These are phyloP conservation scores for Strix uralensis DNA, from an alignment of 2,113 vertebrate species.

Conservation along the genomic window DNA sequence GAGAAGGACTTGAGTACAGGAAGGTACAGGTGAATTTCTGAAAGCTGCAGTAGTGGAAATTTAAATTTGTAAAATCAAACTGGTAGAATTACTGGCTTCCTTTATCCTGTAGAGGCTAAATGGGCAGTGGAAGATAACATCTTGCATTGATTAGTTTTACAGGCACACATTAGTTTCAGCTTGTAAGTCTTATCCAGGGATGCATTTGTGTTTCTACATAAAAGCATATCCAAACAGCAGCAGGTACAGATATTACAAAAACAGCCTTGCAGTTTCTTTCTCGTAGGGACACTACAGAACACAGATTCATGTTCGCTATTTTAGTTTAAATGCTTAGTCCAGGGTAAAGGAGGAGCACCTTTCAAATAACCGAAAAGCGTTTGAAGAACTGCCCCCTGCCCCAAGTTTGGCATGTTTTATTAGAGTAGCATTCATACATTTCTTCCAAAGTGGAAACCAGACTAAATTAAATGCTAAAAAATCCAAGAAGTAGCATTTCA, in stretches of 20 bases:
- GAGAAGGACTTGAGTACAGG: not conserved
- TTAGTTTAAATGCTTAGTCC: conserved; percentile 24
- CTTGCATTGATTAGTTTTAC: not conserved
- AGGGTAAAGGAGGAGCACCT: not conserved
- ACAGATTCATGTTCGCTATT: conserved; percentile 14
- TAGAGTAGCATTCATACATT: not conserved
- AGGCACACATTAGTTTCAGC: not conserved
- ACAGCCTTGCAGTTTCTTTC: not conserved
- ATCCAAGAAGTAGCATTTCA: not conserved
- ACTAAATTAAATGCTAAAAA: not conserved
- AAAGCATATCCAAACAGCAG: not conserved
- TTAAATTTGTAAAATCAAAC: not conserved
- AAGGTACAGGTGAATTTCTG: not conserved
- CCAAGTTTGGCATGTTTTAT: not conserved
- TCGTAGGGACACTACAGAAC: conserved; percentile 9
- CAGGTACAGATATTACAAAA: not conserved
- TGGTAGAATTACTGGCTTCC: not conserved
- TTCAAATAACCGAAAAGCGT: conserved; percentile 23
- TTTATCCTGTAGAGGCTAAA: not conserved
- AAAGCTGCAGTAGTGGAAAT: not conserved
- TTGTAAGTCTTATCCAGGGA: not conserved
- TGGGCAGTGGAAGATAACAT: not conserved
- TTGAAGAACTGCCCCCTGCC: not conserved
- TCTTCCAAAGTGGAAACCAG: not conserved
- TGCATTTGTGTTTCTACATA: not conserved